Conservation (phyloP, 2,113 vertebrate genomes). For the Lepidothrix coronata region DNA sequence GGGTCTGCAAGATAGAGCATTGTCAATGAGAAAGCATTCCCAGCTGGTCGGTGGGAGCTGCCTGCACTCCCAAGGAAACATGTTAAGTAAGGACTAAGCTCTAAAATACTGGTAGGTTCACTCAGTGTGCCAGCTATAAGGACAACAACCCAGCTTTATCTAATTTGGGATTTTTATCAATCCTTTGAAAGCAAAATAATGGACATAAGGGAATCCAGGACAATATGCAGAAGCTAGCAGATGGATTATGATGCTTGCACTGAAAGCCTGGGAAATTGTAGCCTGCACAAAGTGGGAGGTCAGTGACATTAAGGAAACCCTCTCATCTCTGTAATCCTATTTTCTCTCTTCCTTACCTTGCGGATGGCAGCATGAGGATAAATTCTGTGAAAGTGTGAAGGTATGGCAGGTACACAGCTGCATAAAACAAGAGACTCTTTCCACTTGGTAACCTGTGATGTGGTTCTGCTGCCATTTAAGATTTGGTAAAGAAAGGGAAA, state of each 20-base stretch:
- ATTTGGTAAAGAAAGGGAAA: neutral
- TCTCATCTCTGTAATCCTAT: neutral
- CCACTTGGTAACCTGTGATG: accelerated
- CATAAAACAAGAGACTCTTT: no score
- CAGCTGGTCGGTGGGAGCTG: neutral
- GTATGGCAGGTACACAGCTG: neutral
- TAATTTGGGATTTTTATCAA: neutral
- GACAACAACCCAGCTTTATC: neutral
- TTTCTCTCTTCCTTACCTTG: neutral
- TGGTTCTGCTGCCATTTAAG: accelerated
- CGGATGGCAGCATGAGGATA: accelerated
- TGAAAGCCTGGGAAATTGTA: neutral
- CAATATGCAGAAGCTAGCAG: neutral
- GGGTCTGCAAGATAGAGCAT: neutral
- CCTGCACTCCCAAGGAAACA: neutral
- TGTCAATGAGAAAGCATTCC: neutral
- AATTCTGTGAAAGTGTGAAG: neutral
- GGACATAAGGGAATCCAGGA: neutral
- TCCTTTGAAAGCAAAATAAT: neutral
- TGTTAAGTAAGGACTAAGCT: neutral
- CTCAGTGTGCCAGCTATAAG: neutral
- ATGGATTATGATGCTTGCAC: accelerated
- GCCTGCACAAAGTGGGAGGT: neutral
- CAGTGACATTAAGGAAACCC: neutral
- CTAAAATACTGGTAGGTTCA: neutral